Evolutionary conservation across 2,113 vertebrate species (phyloP), one percentile per base, ranked within the genome.

Genomic region (Barnardius zonarius): DNA sequence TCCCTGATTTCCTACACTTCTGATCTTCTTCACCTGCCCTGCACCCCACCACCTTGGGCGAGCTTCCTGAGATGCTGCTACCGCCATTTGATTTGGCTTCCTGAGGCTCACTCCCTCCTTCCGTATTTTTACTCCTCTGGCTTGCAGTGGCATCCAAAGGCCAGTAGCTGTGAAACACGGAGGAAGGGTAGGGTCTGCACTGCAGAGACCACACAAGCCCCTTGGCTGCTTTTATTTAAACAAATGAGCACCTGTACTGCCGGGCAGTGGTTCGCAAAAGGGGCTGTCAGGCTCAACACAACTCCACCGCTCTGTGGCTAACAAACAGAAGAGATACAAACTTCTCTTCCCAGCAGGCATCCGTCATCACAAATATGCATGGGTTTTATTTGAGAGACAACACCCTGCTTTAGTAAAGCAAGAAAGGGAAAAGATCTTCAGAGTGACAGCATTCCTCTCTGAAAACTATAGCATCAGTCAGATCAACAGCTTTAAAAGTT

Each of bases 1-100:
- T 97, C 97, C 97, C 95, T 48, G 59, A 88, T 94, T 97, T 97
- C 97, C 96, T 97, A 97, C 5, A 2, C 92, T 69, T 96, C 86
- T 97, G 95, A 93, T 96, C 93, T 95, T 92, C 94, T 92, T 96
- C 95, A 97, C 96, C 96, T 97, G 96, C 94, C 87, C 93, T 95
- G 85, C 80, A 95, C 88, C 94, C 92, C 95, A 87, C 94, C 94
- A 83, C 86, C 95, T 95, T 91, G 68, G 95, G 78, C 3, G n/a
- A 93, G 83, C 94, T 97, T 97, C 95, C 97, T 97, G 96, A 96
- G 96, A 74, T 95, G 84, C 84, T 49, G 92, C 84, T 91, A 74
- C 96, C 5, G 35, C 93, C 84, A 81, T 97, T 96, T 93, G 80
- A 97, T 84, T 94, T 55, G 90, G 92, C 70, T 95, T 97, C 94